Evolutionary conservation across 2,888 invertebrate genomes (phyloP).

Genomic region (Agrochola lychnidis): DNA sequence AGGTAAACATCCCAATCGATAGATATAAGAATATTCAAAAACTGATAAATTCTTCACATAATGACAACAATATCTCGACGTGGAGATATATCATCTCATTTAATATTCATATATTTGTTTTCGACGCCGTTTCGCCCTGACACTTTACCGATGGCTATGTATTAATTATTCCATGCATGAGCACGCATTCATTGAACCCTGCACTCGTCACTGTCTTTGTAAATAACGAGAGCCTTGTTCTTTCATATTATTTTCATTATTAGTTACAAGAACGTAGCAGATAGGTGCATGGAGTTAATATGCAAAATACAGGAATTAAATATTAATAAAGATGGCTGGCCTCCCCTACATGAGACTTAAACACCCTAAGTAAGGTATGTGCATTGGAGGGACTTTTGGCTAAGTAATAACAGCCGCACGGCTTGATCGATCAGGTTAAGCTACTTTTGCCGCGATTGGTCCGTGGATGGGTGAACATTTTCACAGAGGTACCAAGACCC

Average conservation of each 20-base stretch:
- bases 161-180: constrained; percentile 84
- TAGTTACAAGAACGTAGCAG: constrained; percentile 9
- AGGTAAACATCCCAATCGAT: constrained; percentile 16
- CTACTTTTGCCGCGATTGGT: too few species aligned
- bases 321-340: too few species aligned
- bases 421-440: too few species aligned
- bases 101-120: constrained; percentile 89
- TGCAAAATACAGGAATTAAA: not conserved
- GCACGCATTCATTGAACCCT: constrained; percentile 78
- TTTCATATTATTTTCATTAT: constrained; percentile 20
- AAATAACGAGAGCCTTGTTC: constrained; percentile 64
- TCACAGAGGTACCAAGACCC: too few species aligned
- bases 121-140: constrained; percentile 79
- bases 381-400: too few species aligned
- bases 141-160: constrained; percentile 82
- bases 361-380: not conserved
- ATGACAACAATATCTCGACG: constrained; percentile 72
- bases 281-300: not conserved
- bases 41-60: constrained; percentile 61
- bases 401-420: too few species aligned
- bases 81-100: constrained; percentile 79
- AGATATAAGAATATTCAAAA: constrained; percentile 28
- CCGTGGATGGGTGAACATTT: too few species aligned
- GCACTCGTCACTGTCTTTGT: constrained; percentile 64
- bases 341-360: not conserved